Conservation (phyloP, 2,888 invertebrate species). For the Deilephila elpenor region DNA sequence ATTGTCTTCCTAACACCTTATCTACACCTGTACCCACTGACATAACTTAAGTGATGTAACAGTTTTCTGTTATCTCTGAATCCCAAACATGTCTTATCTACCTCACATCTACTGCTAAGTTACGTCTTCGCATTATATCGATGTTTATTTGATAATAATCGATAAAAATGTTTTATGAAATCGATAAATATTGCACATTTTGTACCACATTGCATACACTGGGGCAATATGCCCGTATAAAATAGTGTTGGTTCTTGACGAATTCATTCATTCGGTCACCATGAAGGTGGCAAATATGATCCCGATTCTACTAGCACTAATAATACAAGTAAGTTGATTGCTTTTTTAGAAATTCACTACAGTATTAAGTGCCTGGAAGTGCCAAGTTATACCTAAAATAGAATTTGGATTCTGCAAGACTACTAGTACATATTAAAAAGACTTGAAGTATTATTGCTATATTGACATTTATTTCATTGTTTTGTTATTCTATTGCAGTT, state of each 20-base stretch:
- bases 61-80: conserved; percentile 1
- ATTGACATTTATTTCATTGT: neutral
- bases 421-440: neutral
- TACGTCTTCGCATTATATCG: conserved; percentile 21
- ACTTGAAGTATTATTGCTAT: neutral
- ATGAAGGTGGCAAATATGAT: conserved; percentile 59
- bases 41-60: conserved; percentile 32
- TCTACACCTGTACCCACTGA: conserved; percentile 27
- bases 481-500: conserved; percentile 52
- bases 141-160: conserved; percentile 23
- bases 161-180: conserved; percentile 37
- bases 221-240: conserved; percentile 69
- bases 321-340: conserved; percentile 61
- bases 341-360: neutral
- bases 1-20: neutral
- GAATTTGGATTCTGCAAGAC: neutral
- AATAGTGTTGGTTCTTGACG: conserved; percentile 44
- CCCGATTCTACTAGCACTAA: conserved; percentile 56
- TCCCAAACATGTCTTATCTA: conserved; percentile 29
- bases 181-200: conserved; percentile 47
- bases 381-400: neutral
- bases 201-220: conserved; percentile 48
- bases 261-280: conserved; percentile 49
- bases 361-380: neutral
- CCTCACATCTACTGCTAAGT: conserved; percentile 26